A percentile compares a stretch with the other conserved stretches of the same genome.
These are phyloP conservation scores for Clupea harengus DNA, from an alignment of 2,113 vertebrate genomes.

Conservation along the genomic window DNA sequence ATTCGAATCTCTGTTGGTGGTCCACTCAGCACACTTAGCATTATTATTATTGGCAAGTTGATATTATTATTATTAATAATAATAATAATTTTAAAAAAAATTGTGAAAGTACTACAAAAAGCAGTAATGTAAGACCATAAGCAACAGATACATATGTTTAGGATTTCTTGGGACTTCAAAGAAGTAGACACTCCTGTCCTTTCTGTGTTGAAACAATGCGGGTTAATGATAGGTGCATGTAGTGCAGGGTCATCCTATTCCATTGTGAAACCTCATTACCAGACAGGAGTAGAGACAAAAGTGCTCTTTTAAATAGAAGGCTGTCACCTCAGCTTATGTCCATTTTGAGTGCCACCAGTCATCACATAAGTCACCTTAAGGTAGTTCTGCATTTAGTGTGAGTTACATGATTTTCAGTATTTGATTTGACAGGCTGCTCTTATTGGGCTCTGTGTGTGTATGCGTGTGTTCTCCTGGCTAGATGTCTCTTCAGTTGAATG, in stretches of 20 bases:
- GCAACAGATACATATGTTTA: too few species aligned
- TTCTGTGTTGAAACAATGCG: too few species aligned
- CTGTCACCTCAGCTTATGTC: neutral
- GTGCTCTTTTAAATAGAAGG: neutral
- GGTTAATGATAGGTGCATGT: neutral
- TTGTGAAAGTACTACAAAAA: too few species aligned
- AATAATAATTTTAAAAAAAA: too few species aligned
- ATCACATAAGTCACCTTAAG: neutral
- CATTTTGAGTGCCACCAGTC: neutral
- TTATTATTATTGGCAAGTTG: neutral
- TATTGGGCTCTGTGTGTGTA: neutral
- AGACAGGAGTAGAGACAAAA: neutral
- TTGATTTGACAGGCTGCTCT: neutral
- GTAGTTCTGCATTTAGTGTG: neutral
- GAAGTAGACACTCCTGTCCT: too few species aligned
- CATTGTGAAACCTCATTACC: neutral
- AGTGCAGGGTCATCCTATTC: neutral
- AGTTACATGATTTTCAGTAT: neutral
- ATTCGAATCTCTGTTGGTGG: conserved; percentile 62
- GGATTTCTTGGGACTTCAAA: too few species aligned
- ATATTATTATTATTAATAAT: too few species aligned
- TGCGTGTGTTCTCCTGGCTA: neutral
- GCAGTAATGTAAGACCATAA: too few species aligned
- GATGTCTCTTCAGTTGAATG: conserved; percentile 13
- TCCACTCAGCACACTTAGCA: conserved; percentile 56